Evolutionary conservation across 2,888 invertebrate genomes (phyloP), one percentile per base, ranked within the genome.

Genomic region (Therioaphis trifolii): DNA sequence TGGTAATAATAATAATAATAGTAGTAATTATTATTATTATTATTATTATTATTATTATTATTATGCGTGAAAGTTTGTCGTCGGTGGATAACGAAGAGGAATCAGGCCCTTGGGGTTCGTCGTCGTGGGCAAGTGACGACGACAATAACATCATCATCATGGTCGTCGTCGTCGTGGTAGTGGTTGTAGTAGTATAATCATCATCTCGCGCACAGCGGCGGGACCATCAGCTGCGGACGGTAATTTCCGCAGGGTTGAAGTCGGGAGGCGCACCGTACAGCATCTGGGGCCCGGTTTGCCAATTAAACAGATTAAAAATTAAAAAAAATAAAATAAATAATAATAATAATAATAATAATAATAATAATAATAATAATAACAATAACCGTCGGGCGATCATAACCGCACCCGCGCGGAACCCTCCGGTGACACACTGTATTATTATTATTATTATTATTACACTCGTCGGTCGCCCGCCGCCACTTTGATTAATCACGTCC

Each of bases 251-350:
- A 49, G 74, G 63, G 35, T 63, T 21, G 24, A 63, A 63, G 61
- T 24, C 61, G 46, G 35, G 12, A 18, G 46, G 74, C 12, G 35
- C 24, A 29, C 49, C 49, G 72, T 11, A 24, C 27, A 49, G 74
- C 82, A 82, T 74, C 82, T 82, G 82, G 71, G 82, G 18, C 80
- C 61, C 72, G 80, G 72, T 52, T 63, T 5, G 63, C 82, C 82
- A 82, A 82, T 82, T 82, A 82, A 82, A 82, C 72, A 43, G 82
- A 82, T 82, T 82, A 82, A 82, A 82, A 80, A 80, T 80, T 79
- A 49, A 29, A 80, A 46, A 68, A 68, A 43, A 69, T 27, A 71
- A 71, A 11, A 46, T 52, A 12, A 72, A 72, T 35, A 63, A 35
- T 29, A 63, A n/a, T n/a, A n/a, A n/a, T n/a, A n/a, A n/a, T n/a